These are phyloP conservation scores for Calyptommatus sinebrachiatus DNA, from an alignment of 2,113 vertebrate species.

Conservation along the genomic window DNA sequence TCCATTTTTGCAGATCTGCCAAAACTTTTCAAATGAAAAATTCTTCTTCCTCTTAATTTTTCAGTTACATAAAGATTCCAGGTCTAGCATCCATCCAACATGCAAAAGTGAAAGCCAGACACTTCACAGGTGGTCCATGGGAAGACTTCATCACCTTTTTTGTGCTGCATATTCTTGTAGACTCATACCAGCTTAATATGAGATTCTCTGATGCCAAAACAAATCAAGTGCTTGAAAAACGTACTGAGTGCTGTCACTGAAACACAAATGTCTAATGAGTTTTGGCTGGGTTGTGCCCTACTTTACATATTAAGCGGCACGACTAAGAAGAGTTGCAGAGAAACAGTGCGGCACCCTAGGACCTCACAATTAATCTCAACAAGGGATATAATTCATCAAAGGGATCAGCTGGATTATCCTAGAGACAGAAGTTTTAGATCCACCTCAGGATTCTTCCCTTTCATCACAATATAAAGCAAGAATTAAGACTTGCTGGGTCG, in stretches of 20 bases:
- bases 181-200: too few species aligned
- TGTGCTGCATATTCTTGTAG: too few species aligned
- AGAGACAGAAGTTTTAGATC: neutral
- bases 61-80: too few species aligned
- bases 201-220: too few species aligned
- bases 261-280: neutral
- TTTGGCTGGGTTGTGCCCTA: neutral
- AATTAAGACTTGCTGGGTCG: neutral
- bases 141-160: too few species aligned
- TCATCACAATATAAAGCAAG: neutral
- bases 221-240: neutral
- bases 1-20: too few species aligned
- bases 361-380: neutral
- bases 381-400: neutral
- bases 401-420: neutral
- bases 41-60: too few species aligned
- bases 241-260: neutral
- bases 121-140: too few species aligned
- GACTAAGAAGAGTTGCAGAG: neutral
- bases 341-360: neutral
- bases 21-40: too few species aligned
- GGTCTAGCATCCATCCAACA: too few species aligned
- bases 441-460: constrained; percentile 7
- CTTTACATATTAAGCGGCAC: neutral
- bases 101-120: too few species aligned